Evolutionary conservation across 2,113 vertebrate species (phyloP).

Genomic region (Abramis brama): DNA sequence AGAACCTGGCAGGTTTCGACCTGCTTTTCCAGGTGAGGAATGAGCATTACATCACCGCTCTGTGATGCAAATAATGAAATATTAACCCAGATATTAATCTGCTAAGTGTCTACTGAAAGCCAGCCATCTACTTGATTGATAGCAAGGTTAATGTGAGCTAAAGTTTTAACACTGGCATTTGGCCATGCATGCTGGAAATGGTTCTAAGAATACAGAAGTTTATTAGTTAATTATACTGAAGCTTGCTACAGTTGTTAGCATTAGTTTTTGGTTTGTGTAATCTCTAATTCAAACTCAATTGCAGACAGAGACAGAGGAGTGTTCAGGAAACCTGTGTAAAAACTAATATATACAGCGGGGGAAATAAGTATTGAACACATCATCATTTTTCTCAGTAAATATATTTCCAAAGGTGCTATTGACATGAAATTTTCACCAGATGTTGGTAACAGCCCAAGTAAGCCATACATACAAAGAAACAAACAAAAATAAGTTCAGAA

Average conservation of each 20-base stretch:
- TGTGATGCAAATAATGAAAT: slow-evolving; percentile 43
- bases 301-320: background rate
- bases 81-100: slow-evolving; percentile 26
- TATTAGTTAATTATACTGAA: background rate
- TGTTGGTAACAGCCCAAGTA: no score
- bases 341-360: background rate
- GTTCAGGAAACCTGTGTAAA: slow-evolving; percentile 5
- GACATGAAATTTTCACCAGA: no score
- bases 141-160: background rate
- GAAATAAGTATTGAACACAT: no score
- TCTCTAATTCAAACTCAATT: background rate
- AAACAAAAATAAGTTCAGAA: no score
- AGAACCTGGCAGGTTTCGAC: slow-evolving; percentile 33
- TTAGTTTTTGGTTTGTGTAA: background rate
- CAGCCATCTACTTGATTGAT: slow-evolving; percentile 10
- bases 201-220: background rate
- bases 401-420: no score
- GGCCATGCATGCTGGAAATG: background rate
- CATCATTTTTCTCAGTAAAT: no score
- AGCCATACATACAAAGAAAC: no score
- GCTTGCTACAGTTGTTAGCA: background rate
- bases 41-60: slow-evolving; percentile 50
- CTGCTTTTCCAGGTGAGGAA: slow-evolving; percentile 44
- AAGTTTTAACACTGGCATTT: slow-evolving; percentile 13
- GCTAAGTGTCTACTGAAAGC: slow-evolving; percentile 10